Conservation (phyloP, 2,888 invertebrate genomes). For the Elmis aenea region DNA sequence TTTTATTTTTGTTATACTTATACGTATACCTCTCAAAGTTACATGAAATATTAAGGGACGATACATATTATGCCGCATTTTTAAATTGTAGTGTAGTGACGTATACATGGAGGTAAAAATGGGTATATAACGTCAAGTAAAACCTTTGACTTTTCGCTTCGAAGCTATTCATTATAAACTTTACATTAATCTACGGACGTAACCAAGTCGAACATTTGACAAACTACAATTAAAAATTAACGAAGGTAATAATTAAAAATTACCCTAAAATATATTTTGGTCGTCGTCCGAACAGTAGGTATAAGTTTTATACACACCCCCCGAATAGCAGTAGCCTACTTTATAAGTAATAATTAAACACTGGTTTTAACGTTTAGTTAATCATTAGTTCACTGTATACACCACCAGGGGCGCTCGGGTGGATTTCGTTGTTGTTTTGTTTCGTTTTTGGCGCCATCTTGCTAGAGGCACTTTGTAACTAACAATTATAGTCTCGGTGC, state of each 20-base stretch:
- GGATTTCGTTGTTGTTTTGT: conserved; percentile 30
- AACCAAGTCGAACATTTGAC: conserved; percentile 28
- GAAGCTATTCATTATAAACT: too few species aligned
- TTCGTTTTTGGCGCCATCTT: conserved; percentile 46
- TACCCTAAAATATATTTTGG: conserved; percentile 39
- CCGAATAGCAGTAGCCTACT: conserved; percentile 37
- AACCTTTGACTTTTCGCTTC: too few species aligned
- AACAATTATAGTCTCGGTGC: conserved; percentile 43
- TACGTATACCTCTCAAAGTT: too few species aligned
- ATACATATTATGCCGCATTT: too few species aligned
- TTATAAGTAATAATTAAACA: conserved; percentile 41
- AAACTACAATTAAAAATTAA: conserved; percentile 34
- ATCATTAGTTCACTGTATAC: conserved; percentile 42
- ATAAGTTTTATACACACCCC: conserved; percentile 25
- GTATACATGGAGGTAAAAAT: too few species aligned
- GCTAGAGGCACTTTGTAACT: conserved; percentile 40
- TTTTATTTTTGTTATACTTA: too few species aligned
- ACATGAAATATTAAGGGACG: too few species aligned
- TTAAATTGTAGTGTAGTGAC: too few species aligned
- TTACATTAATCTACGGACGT: conserved; percentile 29
- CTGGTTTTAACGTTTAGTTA: conserved; percentile 40
- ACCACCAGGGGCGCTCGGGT: conserved; percentile 35
- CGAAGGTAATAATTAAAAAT: conserved; percentile 43
- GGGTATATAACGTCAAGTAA: too few species aligned
- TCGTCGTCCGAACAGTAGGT: conserved; percentile 26